phyloP scores from a whole-genome alignment of 2,113 vertebrate species.

The Gadus chalcogrammus region DNA sequence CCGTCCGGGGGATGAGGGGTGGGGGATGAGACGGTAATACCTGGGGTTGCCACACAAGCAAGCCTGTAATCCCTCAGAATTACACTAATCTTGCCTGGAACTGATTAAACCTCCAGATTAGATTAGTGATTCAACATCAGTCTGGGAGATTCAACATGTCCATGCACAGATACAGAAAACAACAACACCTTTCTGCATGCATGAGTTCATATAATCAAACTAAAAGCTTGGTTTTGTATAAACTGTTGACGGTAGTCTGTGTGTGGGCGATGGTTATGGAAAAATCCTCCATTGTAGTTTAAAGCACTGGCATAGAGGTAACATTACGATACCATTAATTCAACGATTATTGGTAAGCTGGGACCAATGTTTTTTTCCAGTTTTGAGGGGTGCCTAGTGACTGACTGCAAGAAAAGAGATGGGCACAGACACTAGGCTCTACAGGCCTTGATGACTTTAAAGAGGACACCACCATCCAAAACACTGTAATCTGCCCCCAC shows the following conservation, averaged over 20 bases:
- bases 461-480: slow-evolving; percentile 34
- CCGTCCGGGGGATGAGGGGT: slow-evolving; percentile 2
- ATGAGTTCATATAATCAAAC: too few relatives aligned
- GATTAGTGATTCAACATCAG: slow-evolving; percentile 56
- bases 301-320: too few relatives aligned
- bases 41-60: slow-evolving; percentile 51
- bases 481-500: slow-evolving; percentile 23
- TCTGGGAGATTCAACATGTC: slow-evolving; percentile 1
- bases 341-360: too few relatives aligned
- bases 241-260: too few relatives aligned
- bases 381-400: slow-evolving; percentile 24
- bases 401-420: slow-evolving; percentile 10
- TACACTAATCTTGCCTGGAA: slow-evolving; percentile 69
- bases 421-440: slow-evolving; percentile 20
- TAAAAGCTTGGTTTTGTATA: too few relatives aligned
- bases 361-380: slow-evolving; percentile 44
- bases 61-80: slow-evolving; percentile 61
- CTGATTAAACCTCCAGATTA: slow-evolving; percentile 70
- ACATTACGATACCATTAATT: too few relatives aligned
- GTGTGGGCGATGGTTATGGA: too few relatives aligned
- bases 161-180: slow-evolving; percentile 19
- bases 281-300: too few relatives aligned
- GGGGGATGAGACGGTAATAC: slow-evolving; percentile 53
- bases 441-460: slow-evolving; percentile 30
- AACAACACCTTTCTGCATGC: background rate